phyloP scores from a whole-genome alignment of 2,797 vertebrate species.

The Hippoglossus hippoglossus region DNA sequence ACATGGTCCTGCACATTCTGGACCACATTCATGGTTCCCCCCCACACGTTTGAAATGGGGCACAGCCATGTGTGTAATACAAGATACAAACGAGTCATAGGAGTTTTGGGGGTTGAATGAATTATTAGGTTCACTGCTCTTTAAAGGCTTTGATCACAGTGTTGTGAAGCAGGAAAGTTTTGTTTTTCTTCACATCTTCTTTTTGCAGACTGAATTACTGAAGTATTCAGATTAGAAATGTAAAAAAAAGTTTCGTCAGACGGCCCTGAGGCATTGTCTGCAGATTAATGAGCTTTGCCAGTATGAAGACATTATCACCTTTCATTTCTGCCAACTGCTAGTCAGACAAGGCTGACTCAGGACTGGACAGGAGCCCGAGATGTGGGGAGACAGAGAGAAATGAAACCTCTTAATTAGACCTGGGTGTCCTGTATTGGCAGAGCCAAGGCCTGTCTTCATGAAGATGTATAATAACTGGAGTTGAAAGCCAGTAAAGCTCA shows the following conservation, averaged over 20 bases:
- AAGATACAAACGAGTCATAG: slow-evolving; percentile 16
- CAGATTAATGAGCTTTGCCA: slow-evolving; percentile 47
- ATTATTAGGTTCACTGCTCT: slow-evolving; percentile 18
- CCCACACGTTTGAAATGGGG: neutral
- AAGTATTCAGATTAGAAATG: slow-evolving; percentile 16
- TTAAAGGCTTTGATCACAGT: neutral
- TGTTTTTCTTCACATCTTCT: slow-evolving; percentile 18
- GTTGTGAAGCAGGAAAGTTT: slow-evolving; percentile 11
- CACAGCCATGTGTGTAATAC: neutral
- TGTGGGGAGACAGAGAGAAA: neutral
- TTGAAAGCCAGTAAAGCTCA: slow-evolving; percentile 30
- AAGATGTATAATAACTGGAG: slow-evolving; percentile 39
- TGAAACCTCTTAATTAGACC: slow-evolving; percentile 51
- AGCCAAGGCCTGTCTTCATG: slow-evolving; percentile 15
- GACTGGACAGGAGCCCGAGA: slow-evolving; percentile 32
- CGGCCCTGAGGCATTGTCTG: slow-evolving; percentile 51
- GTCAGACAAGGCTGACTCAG: slow-evolving; percentile 34
- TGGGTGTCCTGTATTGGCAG: slow-evolving; percentile 19
- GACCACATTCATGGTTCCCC: too few relatives aligned
- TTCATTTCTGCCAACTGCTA: slow-evolving; percentile 32
- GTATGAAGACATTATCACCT: slow-evolving; percentile 58
- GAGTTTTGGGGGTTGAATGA: neutral
- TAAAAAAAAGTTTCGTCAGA: slow-evolving; percentile 29
- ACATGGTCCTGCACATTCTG: neutral
- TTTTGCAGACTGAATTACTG: slow-evolving; percentile 2